Conservation (phyloP, 2,797 vertebrate species). For the Champsocephalus gunnari region DNA sequence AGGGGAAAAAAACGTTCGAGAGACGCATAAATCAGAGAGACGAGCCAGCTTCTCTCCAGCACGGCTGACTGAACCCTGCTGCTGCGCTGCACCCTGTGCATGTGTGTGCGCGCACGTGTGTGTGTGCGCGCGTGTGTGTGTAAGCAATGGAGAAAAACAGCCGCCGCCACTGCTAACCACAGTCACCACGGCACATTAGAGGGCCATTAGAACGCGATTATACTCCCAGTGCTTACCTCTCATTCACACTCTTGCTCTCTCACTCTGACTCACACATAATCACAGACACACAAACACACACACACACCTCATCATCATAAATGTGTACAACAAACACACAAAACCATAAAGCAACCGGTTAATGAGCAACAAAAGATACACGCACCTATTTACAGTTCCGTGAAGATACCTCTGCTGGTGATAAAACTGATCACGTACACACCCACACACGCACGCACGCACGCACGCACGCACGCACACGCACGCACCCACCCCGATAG, state of each 20-base stretch:
- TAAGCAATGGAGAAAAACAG: slow-evolving; percentile 70
- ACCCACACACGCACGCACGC: background rate
- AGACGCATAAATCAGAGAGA: slow-evolving; percentile 84
- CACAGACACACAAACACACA: slow-evolving; percentile 43
- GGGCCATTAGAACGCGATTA: slow-evolving; percentile 85
- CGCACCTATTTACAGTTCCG: slow-evolving; percentile 69
- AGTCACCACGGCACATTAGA: slow-evolving; percentile 85
- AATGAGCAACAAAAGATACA: slow-evolving; percentile 71
- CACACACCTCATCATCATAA: slow-evolving; percentile 61
- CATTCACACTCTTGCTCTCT: slow-evolving; percentile 76
- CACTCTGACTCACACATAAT: slow-evolving; percentile 60
- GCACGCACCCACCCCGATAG: background rate
- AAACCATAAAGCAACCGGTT: slow-evolving; percentile 71
- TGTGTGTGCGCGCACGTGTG: background rate
- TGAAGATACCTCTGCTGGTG: slow-evolving; percentile 58
- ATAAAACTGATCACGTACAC: slow-evolving; percentile 44
- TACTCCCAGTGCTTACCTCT: slow-evolving; percentile 84
- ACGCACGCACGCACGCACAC: slow-evolving; percentile 12
- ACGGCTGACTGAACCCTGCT: slow-evolving; percentile 81
- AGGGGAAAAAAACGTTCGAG: slow-evolving; percentile 77
- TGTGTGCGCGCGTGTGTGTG: slow-evolving; percentile 32
- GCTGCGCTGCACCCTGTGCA: slow-evolving; percentile 67
- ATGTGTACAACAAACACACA: slow-evolving; percentile 63
- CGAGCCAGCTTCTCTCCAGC: slow-evolving; percentile 82
- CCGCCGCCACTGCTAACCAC: slow-evolving; percentile 82